A percentile compares a stretch with the other conserved stretches of the same genome.
Evolutionary conservation across 1,140 invertebrate species (phyloP).

Genomic region (Eufriesea mexicana): DNA sequence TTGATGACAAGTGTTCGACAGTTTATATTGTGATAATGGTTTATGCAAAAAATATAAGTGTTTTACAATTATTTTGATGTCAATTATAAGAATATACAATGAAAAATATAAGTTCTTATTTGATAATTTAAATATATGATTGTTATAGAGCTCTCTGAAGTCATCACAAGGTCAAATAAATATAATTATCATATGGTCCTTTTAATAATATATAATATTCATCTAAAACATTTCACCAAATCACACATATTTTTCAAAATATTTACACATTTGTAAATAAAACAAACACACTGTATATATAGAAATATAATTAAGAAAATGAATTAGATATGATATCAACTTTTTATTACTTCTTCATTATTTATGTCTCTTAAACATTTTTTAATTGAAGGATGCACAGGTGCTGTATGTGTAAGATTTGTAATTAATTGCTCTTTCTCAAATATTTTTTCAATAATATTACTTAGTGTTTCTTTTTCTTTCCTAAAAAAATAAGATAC

Average conservation of each 20-base stretch:
- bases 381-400: conserved; percentile 64
- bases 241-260: too few species aligned
- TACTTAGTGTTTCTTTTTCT: conserved; percentile 50
- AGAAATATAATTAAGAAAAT: neutral
- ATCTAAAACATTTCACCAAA: too few species aligned
- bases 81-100: too few species aligned
- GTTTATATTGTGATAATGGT: too few species aligned
- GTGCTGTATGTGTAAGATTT: conserved; percentile 47
- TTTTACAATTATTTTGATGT: too few species aligned
- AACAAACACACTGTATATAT: neutral
- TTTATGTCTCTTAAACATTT: conserved; percentile 65
- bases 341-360: conserved; percentile 65
- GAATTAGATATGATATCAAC: conserved; percentile 55
- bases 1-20: neutral
- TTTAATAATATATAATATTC: too few species aligned
- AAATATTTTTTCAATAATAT: conserved; percentile 64
- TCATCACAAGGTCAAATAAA: too few species aligned
- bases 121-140: too few species aligned
- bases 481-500: conserved; percentile 53
- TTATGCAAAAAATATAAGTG: too few species aligned
- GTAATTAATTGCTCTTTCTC: conserved; percentile 59
- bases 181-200: too few species aligned
- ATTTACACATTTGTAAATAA: neutral
- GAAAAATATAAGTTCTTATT: too few species aligned
- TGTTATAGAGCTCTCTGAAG: too few species aligned